Percentiles rank a stretch among this genome's conserved stretches.
phyloP scores from a whole-genome alignment of 2,888 invertebrate species.

The Cerastoderma edule region DNA sequence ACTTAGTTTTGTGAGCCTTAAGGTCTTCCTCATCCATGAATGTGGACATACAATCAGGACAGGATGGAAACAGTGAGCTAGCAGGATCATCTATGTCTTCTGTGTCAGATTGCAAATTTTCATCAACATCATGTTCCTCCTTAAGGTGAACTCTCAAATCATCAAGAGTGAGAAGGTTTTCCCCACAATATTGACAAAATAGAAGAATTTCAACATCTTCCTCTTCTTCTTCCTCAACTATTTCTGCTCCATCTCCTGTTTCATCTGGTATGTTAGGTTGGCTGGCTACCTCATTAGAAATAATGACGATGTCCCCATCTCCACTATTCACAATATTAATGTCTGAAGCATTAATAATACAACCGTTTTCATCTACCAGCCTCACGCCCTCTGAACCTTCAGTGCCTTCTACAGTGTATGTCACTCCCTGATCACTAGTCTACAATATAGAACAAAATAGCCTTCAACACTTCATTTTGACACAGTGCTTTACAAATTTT shows the following conservation, averaged over 20 bases:
- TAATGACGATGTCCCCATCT: neutral
- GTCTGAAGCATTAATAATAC: neutral
- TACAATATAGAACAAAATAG: no score
- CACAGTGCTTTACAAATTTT: no score
- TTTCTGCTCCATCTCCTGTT: neutral
- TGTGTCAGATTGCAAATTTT: neutral
- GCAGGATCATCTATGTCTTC: neutral
- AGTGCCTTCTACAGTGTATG: constrained; percentile 26
- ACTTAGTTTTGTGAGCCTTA: constrained; percentile 21
- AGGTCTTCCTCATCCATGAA: constrained; percentile 33
- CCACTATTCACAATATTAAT: neutral
- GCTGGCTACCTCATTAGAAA: neutral
- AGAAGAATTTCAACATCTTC: constrained; percentile 27
- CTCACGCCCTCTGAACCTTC: constrained; percentile 11
- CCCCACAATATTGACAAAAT: constrained; percentile 41
- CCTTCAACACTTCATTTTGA: no score
- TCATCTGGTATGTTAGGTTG: neutral
- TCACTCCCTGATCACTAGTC: constrained; percentile 13
- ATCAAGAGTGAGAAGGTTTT: constrained; percentile 14
- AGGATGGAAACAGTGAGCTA: constrained; percentile 28
- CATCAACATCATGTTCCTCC: constrained; percentile 28
- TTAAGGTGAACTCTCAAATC: constrained; percentile 30
- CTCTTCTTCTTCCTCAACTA: neutral
- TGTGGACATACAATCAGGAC: constrained; percentile 22
- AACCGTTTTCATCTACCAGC: neutral